A percentile compares a stretch with the other conserved stretches of the same genome.
Evolutionary conservation across 2,113 vertebrate species (phyloP).

Genomic region (Nothoprocta perdicaria): DNA sequence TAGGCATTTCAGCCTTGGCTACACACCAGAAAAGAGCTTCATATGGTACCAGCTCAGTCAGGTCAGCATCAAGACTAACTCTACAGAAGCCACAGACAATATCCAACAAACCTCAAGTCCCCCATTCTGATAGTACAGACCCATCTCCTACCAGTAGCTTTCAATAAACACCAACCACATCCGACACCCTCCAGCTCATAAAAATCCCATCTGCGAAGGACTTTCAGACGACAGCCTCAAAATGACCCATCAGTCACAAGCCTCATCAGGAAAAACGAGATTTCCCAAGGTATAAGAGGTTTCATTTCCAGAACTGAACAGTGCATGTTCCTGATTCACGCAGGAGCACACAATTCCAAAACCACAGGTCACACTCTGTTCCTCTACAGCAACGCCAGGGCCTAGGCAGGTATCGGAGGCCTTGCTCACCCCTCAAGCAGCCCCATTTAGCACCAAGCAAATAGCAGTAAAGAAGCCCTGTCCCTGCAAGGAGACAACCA

Average conservation of each 20-base stretch:
- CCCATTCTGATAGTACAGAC: not conserved
- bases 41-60: not conserved
- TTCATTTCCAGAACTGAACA: not conserved
- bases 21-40: not conserved
- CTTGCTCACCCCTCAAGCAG: not conserved
- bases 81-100: not conserved
- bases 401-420: not conserved
- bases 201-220: not conserved
- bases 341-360: not conserved
- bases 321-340: not conserved
- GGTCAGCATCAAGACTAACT: not conserved
- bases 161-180: not conserved
- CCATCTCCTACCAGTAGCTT: not conserved
- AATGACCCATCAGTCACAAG: not conserved
- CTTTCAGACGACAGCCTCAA: not conserved
- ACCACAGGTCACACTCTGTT: accelerated
- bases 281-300: not conserved
- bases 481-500: not conserved
- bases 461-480: not conserved
- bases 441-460: not conserved
- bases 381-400: accelerated
- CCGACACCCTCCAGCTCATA: not conserved
- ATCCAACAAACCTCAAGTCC: not conserved
- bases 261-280: not conserved
- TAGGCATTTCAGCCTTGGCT: not conserved